Percentiles rank a stretch among this genome's conserved stretches.
Conservation (phyloP, 2,113 vertebrate species). For the Jacana jacana region DNA sequence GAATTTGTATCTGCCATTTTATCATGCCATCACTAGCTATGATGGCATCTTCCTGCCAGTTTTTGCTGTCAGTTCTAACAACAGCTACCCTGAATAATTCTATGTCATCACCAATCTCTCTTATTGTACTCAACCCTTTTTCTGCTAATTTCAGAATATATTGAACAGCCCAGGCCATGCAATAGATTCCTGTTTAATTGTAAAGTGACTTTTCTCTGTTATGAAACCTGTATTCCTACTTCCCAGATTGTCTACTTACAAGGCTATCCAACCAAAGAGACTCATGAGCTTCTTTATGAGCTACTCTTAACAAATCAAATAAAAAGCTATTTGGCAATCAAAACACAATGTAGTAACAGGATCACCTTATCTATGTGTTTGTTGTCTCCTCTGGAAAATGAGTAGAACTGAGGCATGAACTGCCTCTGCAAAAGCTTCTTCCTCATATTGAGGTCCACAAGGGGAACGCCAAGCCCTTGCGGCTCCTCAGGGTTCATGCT, state of each 20-base stretch:
- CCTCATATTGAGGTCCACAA: not conserved
- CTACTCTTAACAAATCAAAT: not conserved
- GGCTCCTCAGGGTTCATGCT: accelerated
- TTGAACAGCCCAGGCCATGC: not conserved
- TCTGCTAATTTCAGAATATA: not conserved
- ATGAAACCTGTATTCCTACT: not conserved
- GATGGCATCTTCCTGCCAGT: not conserved
- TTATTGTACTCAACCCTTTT: not conserved
- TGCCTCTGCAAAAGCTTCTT: not conserved
- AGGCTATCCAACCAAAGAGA: not conserved
- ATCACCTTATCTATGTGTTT: not conserved
- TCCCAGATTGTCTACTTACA: not conserved
- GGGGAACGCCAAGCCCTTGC: not conserved
- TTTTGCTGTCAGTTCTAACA: not conserved
- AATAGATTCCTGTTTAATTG: not conserved
- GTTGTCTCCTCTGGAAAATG: not conserved
- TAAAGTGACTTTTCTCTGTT: not conserved
- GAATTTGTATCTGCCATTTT: not conserved
- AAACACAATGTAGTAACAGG: not conserved
- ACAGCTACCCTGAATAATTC: not conserved
- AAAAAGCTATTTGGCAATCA: not conserved
- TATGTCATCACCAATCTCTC: not conserved
- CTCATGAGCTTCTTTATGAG: not conserved
- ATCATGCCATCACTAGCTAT: not conserved
- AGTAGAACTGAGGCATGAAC: not conserved